Percentiles rank a stretch among this genome's conserved stretches.
phyloP scores from a whole-genome alignment of 2,888 invertebrate genomes.

The Lacanobia oleracea region DNA sequence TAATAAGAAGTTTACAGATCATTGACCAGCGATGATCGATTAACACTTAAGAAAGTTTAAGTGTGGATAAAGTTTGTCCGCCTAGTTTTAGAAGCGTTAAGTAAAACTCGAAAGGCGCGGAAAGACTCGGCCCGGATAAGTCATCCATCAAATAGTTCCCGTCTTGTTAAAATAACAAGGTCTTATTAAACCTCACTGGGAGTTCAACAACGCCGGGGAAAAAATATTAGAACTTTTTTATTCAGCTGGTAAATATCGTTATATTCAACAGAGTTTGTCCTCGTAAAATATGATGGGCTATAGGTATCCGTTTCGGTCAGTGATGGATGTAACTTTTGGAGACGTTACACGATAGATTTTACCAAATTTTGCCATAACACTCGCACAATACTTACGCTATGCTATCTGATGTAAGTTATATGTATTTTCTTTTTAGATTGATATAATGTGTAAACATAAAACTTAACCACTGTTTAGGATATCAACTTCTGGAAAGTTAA shows the following conservation, averaged over 20 bases:
- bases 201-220: constrained; percentile 53
- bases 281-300: constrained; percentile 6
- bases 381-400: too few relatives aligned
- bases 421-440: too few relatives aligned
- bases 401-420: too few relatives aligned
- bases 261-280: constrained; percentile 24
- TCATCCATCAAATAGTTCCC: constrained; percentile 85
- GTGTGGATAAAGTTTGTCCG: constrained; percentile 82
- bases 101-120: constrained; percentile 79
- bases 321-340: constrained; percentile 27
- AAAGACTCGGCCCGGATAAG: constrained; percentile 77
- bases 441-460: too few relatives aligned
- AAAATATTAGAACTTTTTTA: constrained; percentile 55
- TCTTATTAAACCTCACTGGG: constrained; percentile 68
- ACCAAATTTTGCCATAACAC: too few relatives aligned
- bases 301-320: constrained; percentile 7
- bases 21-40: constrained; percentile 85
- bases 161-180: constrained; percentile 75
- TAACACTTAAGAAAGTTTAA: constrained; percentile 81
- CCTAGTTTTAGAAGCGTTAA: constrained; percentile 79
- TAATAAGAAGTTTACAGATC: constrained; percentile 74
- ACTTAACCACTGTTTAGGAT: too few relatives aligned
- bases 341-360: background rate
- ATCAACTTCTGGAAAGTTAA: too few relatives aligned
- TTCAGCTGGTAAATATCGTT: constrained; percentile 40